Evolutionary conservation across 1,140 invertebrate species (phyloP).

Genomic region (Sitobion miscanthi): DNA sequence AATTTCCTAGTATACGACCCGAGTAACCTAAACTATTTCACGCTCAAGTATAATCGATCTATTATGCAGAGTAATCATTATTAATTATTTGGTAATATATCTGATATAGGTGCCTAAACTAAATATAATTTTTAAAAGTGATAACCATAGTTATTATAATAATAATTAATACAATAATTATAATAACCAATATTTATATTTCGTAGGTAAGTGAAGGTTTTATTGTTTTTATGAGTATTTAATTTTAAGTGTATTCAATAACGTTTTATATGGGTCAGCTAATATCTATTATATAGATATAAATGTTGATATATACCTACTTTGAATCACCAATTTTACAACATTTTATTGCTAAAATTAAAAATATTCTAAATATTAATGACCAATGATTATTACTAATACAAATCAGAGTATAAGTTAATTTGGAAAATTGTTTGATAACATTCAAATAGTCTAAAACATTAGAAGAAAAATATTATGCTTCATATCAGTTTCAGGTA

Average conservation of each 20-base stretch:
- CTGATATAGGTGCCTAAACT: neutral
- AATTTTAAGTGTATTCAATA: neutral
- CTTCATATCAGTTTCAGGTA: neutral
- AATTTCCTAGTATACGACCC: slow-evolving; percentile 6
- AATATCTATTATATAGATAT: neutral
- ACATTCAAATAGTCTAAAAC: neutral
- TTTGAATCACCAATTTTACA: neutral
- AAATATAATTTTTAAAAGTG: neutral
- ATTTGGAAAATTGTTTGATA: neutral
- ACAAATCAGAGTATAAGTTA: neutral
- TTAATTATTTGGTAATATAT: slow-evolving; percentile 26
- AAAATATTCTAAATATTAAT: neutral
- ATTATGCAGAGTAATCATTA: slow-evolving; percentile 30
- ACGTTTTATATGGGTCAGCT: neutral
- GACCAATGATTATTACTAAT: neutral
- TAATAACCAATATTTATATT: slow-evolving; percentile 2
- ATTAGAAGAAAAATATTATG: neutral
- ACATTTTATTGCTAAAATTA: neutral
- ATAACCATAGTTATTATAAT: neutral
- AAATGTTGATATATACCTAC: neutral
- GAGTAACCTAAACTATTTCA: slow-evolving; percentile 26
- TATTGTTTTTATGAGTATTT: neutral
- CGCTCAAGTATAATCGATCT: neutral
- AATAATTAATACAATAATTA: slow-evolving; percentile 9
- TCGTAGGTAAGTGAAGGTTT: neutral